Conservation (phyloP, 2,797 vertebrate genomes). For the Cyprinella venusta region DNA sequence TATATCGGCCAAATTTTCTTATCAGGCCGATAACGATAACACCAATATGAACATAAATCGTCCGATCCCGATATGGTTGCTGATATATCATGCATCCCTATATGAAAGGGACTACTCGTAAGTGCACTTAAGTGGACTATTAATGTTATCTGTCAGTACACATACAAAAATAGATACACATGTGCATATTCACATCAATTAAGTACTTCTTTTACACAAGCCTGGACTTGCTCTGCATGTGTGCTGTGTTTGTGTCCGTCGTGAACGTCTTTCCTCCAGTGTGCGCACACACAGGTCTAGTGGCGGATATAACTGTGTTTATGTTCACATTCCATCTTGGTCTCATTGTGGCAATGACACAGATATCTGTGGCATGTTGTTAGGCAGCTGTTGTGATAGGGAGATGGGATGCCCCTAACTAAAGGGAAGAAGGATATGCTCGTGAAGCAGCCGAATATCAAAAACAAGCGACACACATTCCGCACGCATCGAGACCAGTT, state of each 20-base stretch:
- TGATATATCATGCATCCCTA: too few species aligned
- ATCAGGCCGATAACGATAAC: too few species aligned
- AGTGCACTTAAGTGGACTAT: background rate
- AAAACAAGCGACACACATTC: conserved; percentile 4
- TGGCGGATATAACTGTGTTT: background rate
- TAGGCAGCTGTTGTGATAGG: conserved; percentile 23
- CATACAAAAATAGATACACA: background rate
- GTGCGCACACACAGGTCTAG: conserved; percentile 7
- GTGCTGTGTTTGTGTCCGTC: background rate
- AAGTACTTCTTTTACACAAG: background rate
- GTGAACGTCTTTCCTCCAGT: background rate
- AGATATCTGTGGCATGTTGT: conserved; percentile 45
- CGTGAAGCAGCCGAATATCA: background rate
- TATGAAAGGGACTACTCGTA: background rate
- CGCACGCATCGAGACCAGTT: background rate
- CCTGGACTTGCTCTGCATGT: background rate
- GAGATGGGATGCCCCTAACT: conserved; percentile 23
- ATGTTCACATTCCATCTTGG: conserved; percentile 28
- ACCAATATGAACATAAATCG: too few species aligned
- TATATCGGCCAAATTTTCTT: too few species aligned
- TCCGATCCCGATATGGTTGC: too few species aligned
- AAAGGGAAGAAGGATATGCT: conserved; percentile 45
- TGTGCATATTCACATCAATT: background rate
- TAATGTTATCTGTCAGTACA: background rate
- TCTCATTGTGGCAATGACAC: conserved; percentile 21